These are phyloP conservation scores for Tonatia bakeri DNA, from an alignment of 2,113 vertebrate species.

Conservation along the genomic window DNA sequence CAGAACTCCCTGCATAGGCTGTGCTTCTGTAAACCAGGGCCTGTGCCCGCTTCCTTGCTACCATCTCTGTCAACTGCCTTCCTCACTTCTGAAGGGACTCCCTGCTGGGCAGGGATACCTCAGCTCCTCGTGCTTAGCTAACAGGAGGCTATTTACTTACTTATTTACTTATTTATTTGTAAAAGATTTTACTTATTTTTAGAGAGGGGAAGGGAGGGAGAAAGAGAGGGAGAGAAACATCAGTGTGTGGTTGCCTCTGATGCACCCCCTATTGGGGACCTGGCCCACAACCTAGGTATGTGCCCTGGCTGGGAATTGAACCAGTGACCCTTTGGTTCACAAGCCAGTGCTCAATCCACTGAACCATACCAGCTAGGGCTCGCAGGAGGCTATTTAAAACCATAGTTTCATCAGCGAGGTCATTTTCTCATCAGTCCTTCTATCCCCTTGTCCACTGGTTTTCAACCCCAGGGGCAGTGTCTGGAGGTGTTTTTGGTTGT, in stretches of 20 bases:
- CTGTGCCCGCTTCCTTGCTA: background rate
- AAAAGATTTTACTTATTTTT: background rate
- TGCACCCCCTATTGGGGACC: no score
- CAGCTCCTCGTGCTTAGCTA: background rate
- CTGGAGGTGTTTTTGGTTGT: background rate
- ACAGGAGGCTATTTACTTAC: background rate
- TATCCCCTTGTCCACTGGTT: background rate
- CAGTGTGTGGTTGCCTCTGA: no score
- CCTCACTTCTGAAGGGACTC: background rate
- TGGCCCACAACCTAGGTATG: no score
- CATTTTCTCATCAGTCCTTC: background rate
- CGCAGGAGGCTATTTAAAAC: background rate
- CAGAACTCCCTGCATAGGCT: accelerated
- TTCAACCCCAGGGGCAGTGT: background rate
- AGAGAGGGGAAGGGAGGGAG: no score
- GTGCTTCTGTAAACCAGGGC: background rate
- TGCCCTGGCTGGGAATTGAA: no score
- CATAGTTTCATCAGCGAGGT: no score
- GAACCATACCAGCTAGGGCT: no score
- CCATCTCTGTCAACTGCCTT: background rate
- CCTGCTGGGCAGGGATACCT: background rate
- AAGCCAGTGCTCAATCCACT: no score
- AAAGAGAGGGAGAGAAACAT: no score
- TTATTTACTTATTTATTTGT: background rate
- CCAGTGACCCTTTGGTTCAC: no score